A percentile compares a stretch with the other conserved stretches of the same genome.
Conservation (phyloP, 2,888 invertebrate species). For the Oxycera nigricornis region DNA sequence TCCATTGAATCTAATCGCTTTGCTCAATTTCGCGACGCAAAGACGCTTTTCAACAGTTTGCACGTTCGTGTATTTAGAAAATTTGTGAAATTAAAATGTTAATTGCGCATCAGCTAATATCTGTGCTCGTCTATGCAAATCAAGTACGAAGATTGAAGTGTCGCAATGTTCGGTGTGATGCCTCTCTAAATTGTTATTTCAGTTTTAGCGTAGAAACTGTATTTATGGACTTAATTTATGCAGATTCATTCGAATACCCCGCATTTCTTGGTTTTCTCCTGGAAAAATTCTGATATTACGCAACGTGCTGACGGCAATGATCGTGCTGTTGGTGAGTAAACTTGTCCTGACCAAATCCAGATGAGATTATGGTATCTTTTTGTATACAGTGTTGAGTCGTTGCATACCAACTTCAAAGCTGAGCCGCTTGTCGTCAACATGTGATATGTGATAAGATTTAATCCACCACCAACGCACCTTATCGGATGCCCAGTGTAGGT, state of each 20-base stretch:
- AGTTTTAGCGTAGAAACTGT: neutral
- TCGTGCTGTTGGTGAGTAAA: neutral
- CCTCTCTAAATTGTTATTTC: neutral
- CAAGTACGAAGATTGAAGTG: conserved; percentile 16
- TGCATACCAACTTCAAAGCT: neutral
- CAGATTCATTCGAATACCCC: conserved; percentile 26
- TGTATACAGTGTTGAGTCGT: neutral
- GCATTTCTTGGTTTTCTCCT: neutral
- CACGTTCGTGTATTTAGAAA: neutral
- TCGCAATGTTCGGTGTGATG: conserved; percentile 24
- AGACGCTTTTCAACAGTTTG: neutral
- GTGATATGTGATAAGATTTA: conserved; percentile 22
- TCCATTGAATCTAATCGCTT: conserved; percentile 20
- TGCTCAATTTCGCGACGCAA: neutral
- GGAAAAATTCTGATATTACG: neutral
- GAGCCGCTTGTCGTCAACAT: neutral
- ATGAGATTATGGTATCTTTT: conserved; percentile 7
- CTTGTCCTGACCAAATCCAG: conserved; percentile 7
- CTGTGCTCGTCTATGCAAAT: conserved; percentile 17
- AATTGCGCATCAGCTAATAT: conserved; percentile 2
- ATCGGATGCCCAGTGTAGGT: neutral
- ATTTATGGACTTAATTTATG: neutral
- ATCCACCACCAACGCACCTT: conserved; percentile 37
- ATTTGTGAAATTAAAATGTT: conserved; percentile 28
- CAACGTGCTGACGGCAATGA: neutral